Percentiles rank a stretch among this genome's conserved stretches.
Conservation (phyloP, 2,797 vertebrate genomes). For the Hippopotamyrus pictus region DNA sequence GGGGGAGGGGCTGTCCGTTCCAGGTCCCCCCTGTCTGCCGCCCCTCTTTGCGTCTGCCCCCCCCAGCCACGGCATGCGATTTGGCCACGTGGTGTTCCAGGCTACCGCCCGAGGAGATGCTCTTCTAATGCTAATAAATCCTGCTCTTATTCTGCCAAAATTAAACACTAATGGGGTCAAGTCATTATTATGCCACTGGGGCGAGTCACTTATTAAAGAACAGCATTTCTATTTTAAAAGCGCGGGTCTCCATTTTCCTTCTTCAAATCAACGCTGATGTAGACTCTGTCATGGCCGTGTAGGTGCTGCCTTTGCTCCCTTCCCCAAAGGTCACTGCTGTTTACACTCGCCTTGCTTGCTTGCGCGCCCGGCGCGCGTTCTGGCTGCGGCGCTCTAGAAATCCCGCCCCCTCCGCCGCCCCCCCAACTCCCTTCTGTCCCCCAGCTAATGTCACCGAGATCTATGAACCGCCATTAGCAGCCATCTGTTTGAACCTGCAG, state of each 20-base stretch:
- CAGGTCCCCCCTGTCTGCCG: not conserved
- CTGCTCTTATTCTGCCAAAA: conserved; percentile 16
- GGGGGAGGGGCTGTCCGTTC: not conserved
- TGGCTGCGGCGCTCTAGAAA: not conserved
- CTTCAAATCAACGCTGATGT: not conserved
- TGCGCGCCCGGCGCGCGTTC: not conserved
- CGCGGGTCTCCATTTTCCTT: not conserved
- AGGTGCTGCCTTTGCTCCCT: not conserved
- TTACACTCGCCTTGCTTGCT: not conserved
- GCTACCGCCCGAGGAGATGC: conserved; percentile 1
- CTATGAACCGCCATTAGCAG: conserved; percentile 74
- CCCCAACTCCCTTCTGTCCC: conserved; percentile 46
- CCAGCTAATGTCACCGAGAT: conserved; percentile 69
- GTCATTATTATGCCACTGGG: conserved; percentile 23
- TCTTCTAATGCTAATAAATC: conserved; percentile 14
- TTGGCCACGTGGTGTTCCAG: not conserved
- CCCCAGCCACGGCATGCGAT: not conserved
- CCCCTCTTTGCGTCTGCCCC: not conserved
- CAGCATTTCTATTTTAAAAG: conserved; percentile 22
- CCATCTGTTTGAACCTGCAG: conserved; percentile 77
- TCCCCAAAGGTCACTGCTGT: not conserved
- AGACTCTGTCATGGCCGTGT: not conserved
- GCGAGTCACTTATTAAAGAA: conserved; percentile 24
- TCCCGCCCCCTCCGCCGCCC: conserved; percentile 29
- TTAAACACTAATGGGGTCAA: conserved; percentile 26